Percentiles rank a stretch among this genome's conserved stretches.
These are phyloP conservation scores for Myiopsitta monachus DNA, from an alignment of 2,113 vertebrate genomes.

Conservation along the genomic window DNA sequence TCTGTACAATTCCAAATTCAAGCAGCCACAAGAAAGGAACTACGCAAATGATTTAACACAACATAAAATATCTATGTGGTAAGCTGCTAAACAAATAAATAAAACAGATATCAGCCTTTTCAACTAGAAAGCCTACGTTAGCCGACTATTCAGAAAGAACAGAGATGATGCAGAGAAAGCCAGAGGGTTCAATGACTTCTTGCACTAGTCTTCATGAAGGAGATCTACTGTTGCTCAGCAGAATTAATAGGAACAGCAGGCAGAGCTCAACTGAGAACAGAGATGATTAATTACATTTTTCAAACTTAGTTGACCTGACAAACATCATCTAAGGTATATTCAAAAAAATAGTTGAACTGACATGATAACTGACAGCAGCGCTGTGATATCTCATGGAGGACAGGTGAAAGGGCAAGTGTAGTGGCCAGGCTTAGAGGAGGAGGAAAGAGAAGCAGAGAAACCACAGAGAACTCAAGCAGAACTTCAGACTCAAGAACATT, in stretches of 20 bases:
- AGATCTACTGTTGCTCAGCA: not conserved
- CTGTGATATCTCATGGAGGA: not conserved
- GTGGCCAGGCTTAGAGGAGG: fast-evolving
- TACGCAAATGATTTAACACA: not conserved
- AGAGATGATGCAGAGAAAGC: not conserved
- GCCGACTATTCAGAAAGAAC: not conserved
- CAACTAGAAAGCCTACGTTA: not conserved
- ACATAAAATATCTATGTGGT: not conserved
- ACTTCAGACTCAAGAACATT: not conserved
- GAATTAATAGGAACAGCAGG: not conserved
- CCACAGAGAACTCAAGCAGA: not conserved
- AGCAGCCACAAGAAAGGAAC: not conserved
- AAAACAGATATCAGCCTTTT: not conserved
- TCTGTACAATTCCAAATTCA: not conserved
- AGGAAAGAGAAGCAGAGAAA: not conserved
- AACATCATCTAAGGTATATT: not conserved
- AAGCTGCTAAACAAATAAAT: not conserved
- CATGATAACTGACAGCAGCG: not conserved
- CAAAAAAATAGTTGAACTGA: not conserved
- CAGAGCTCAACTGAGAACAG: not conserved
- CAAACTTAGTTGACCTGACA: not conserved
- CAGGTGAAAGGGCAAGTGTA: not conserved
- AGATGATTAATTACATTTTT: not conserved
- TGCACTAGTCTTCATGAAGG: not conserved
- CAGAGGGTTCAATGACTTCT: not conserved